phyloP scores from a whole-genome alignment of 2,113 vertebrate genomes.

The Monopterus albus region DNA sequence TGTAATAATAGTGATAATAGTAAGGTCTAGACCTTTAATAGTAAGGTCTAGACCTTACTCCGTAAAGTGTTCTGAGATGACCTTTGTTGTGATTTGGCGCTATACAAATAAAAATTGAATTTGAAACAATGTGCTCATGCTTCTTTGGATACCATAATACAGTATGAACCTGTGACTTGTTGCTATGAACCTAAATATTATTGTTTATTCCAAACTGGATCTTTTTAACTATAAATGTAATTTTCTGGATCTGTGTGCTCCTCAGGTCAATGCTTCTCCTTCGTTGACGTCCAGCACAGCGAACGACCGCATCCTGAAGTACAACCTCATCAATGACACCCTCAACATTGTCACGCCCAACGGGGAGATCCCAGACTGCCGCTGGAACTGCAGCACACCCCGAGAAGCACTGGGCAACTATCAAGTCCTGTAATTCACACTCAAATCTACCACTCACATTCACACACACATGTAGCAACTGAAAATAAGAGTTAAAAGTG shows the following conservation, averaged over 20 bases:
- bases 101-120: no score
- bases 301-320: constrained; percentile 97
- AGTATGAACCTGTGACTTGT: not conserved
- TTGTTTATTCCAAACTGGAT: no score
- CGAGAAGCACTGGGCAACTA: constrained; percentile 95
- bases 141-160: constrained; percentile 8
- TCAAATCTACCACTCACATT: not conserved
- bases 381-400: constrained; percentile 93
- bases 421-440: constrained; percentile 91
- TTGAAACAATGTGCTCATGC: not conserved
- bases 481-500: no score
- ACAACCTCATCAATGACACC: constrained; percentile 97
- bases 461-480: no score
- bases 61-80: no score
- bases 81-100: no score
- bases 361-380: constrained; percentile 93
- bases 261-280: constrained; percentile 95
- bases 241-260: constrained; percentile 3
- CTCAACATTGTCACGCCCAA: constrained; percentile 96
- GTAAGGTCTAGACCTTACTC: no score
- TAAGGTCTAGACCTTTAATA: no score
- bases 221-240: not conserved
- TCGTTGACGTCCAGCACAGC: constrained; percentile 98
- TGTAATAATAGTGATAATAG: no score
- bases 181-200: not conserved